Conservation (phyloP, 2,888 invertebrate genomes). For the Marronus borbonicus region DNA sequence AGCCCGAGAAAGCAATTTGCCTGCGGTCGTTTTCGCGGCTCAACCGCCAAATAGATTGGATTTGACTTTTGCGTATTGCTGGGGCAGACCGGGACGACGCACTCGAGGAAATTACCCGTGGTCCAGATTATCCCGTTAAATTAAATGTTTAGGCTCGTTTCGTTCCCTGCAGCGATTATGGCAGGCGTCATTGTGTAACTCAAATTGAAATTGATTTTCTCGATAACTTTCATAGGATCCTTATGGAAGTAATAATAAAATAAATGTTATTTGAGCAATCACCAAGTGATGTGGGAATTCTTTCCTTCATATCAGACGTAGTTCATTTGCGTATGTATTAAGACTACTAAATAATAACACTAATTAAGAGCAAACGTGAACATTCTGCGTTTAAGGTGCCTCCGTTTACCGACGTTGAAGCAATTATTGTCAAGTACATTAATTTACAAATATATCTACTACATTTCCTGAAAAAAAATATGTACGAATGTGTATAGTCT, state of each 20-base stretch:
- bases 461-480: no score
- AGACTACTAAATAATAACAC: no score
- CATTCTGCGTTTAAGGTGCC: no score
- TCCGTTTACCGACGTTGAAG: no score
- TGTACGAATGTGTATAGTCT: no score
- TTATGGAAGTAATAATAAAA: constrained; percentile 5
- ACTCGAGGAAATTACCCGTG: constrained; percentile 58
- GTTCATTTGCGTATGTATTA: no score
- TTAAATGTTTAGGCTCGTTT: constrained; percentile 58
- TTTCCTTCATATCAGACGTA: no score
- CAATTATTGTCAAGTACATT: no score
- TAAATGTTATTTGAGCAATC: neutral
- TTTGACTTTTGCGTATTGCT: constrained; percentile 58
- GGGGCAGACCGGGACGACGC: constrained; percentile 54
- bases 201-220: constrained; percentile 55
- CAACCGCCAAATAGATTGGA: constrained; percentile 59
- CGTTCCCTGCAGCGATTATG: constrained; percentile 51
- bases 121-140: constrained; percentile 58
- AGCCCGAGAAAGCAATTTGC: constrained; percentile 56
- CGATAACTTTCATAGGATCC: constrained; percentile 29
- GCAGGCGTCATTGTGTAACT: constrained; percentile 50
- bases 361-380: no score
- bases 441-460: no score
- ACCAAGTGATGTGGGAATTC: no score
- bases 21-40: constrained; percentile 58